Base-by-base conservation (phyloP, 2,888 invertebrate genomes). In the Dasypogon diadema region DNA sequence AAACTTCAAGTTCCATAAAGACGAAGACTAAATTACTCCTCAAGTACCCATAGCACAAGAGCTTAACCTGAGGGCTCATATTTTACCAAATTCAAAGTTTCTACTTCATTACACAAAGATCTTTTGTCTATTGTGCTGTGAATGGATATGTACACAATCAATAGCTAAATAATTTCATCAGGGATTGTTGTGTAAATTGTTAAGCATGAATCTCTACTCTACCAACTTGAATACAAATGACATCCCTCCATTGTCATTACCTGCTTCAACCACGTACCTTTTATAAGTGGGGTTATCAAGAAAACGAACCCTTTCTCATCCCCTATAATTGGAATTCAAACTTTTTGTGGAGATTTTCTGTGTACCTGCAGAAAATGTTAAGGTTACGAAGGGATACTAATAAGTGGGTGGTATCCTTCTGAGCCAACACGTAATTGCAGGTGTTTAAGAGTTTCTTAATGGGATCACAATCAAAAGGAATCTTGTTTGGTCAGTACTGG, bases 121-220 rank as follows among this genome's bases (percentile, higher is more conserved):
- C 8, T 30, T n/a, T n/a, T n/a, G n/a, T n/a, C n/a, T n/a, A n/a
- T n/a, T n/a, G n/a, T n/a, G n/a, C n/a, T n/a, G n/a, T n/a, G n/a
- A n/a, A n/a, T n/a, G 18, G 21, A 54, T 22, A 24, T 6, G 10
- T 5, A 10, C 6, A 37, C 37, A 8, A 10, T 10, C 37, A 10
- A 8, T 16, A 1, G 2, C 24, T 58, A 30, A 14, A 58, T 58
- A 16, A 58, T 58, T 30, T 30, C 58, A 58, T 58, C 30, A 30
- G 58, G 30, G 37, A 34, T 60, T 37, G 34, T 37, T 60, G 58
- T 37, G 60, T 60, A 60, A 60, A 60, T 60, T 60, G 21, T 60
- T 37, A 16, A 37, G 37, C 37, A 34, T 60, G 37, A 60, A 34
- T 16, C 16, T 30, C 58, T 58, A 26, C 8, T 18, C 2, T 34